Percentiles rank a stretch among this genome's conserved stretches.
These are phyloP conservation scores for Cygnus olor DNA, from an alignment of 2,797 vertebrate species.

Conservation along the genomic window DNA sequence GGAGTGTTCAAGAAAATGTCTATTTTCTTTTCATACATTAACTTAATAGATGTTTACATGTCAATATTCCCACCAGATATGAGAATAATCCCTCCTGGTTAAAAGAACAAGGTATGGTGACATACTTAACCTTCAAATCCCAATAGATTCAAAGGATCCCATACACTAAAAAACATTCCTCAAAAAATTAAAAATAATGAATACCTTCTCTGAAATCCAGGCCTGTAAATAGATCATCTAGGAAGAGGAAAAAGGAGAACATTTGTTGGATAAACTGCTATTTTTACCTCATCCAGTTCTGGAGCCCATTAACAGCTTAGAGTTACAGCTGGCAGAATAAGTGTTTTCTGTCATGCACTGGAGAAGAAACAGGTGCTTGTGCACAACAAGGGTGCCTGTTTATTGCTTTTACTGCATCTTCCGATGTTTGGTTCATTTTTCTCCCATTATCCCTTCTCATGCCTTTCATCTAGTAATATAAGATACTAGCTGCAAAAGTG, in stretches of 20 bases:
- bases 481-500: background rate
- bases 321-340: constrained; percentile 2
- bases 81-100: background rate
- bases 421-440: background rate
- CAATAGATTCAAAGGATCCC: background rate
- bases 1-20: background rate
- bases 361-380: constrained; percentile 31
- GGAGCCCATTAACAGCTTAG: background rate
- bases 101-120: background rate
- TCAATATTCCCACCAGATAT: background rate
- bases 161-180: background rate
- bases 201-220: background rate
- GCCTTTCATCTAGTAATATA: background rate
- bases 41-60: background rate
- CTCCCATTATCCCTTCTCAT: background rate
- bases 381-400: background rate
- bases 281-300: background rate
- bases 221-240: background rate
- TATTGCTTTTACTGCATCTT: constrained; percentile 22
- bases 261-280: background rate
- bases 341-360: constrained; percentile 12
- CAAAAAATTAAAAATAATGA: background rate
- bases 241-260: background rate
- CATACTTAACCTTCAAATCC: background rate
- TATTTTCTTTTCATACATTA: background rate